These are phyloP conservation scores for Lasioglossum pauxillum DNA, from an alignment of 2,888 invertebrate species.

Conservation along the genomic window DNA sequence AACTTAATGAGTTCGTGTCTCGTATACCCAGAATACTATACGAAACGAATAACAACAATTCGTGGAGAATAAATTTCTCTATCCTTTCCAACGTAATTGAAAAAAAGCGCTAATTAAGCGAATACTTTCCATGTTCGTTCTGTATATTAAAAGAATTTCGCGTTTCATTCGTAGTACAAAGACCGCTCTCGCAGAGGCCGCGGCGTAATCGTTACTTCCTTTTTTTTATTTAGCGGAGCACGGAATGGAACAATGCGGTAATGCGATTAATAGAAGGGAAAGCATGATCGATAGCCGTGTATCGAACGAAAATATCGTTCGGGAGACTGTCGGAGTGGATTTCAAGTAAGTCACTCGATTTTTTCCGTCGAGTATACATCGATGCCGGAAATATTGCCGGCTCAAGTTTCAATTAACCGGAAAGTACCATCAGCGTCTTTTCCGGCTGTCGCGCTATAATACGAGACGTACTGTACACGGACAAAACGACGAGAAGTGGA, in stretches of 20 bases:
- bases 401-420: conserved; percentile 39
- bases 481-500: not conserved
- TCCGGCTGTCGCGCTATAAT: not conserved
- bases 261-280: not conserved
- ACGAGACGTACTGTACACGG: not conserved
- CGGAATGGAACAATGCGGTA: not conserved
- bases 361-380: not conserved
- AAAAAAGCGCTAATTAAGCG: not conserved
- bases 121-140: not conserved
- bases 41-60: not conserved
- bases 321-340: not conserved
- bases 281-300: not conserved
- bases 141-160: not conserved
- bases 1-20: not conserved
- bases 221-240: not conserved
- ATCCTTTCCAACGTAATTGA: not conserved
- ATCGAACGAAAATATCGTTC: not conserved
- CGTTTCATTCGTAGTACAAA: not conserved
- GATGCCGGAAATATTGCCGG: not conserved
- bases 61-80: not conserved
- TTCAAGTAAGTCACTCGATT: not conserved
- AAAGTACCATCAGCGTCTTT: conserved; percentile 25
- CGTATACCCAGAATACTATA: not conserved
- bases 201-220: not conserved
- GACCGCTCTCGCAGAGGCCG: not conserved